Percentiles rank a stretch among this genome's conserved stretches.
Evolutionary conservation across 2,797 vertebrate genomes (phyloP).

Genomic region (Typhlichthys eigenmanni): DNA sequence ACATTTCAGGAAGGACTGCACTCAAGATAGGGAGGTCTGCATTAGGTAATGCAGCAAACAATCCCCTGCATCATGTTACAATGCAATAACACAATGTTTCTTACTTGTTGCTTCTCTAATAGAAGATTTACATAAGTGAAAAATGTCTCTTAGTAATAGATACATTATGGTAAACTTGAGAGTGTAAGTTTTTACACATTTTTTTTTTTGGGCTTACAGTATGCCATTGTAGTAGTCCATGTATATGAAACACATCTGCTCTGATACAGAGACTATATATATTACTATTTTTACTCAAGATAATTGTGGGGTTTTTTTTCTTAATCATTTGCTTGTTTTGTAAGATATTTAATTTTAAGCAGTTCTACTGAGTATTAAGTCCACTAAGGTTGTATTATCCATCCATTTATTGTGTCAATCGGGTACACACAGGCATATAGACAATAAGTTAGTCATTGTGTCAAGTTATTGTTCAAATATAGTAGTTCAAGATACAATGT

Average conservation of each 20-base stretch:
- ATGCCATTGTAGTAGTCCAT: conserved; percentile 9
- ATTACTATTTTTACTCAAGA: conserved; percentile 10
- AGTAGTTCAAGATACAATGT: conserved; percentile 21
- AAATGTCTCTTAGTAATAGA: conserved; percentile 30
- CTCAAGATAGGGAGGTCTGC: conserved; percentile 18
- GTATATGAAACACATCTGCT: not conserved
- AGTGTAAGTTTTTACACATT: not conserved
- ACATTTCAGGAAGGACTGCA: conserved; percentile 32
- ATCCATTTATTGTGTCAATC: conserved; percentile 32
- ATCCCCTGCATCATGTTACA: conserved; percentile 34
- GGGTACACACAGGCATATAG: conserved; percentile 7
- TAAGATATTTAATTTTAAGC: conserved; percentile 25
- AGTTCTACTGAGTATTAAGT: conserved; percentile 32
- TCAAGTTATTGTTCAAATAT: conserved; percentile 34
- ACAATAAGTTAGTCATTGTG: conserved; percentile 5
- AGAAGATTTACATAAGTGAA: conserved; percentile 35
- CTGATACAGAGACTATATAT: conserved; percentile 4
- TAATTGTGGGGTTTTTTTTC: not conserved
- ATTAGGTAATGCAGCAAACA: conserved; percentile 43
- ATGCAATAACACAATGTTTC: conserved; percentile 47
- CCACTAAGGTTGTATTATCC: conserved; percentile 30
- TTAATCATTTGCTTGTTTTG: conserved; percentile 16
- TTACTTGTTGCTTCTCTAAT: conserved; percentile 22
- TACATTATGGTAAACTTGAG: too few species aligned
- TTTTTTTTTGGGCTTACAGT: not conserved